These are phyloP conservation scores for Plutomurus gul DNA, from an alignment of 1,140 invertebrate species.

Conservation along the genomic window DNA sequence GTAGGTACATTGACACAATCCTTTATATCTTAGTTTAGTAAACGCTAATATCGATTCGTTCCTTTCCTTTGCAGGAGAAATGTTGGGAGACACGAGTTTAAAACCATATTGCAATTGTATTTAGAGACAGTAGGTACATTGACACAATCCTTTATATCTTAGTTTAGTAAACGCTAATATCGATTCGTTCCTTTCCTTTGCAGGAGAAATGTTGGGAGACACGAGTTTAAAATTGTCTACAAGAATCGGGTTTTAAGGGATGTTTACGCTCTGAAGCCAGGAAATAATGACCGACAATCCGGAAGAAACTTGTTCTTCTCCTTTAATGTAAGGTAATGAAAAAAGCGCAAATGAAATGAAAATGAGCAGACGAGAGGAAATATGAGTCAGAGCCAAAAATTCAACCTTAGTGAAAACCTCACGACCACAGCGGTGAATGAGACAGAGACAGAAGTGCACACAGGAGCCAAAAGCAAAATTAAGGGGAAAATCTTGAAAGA, in stretches of 20 bases:
- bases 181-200: background rate
- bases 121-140: too few relatives aligned
- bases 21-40: too few relatives aligned
- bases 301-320: slow-evolving; percentile 14
- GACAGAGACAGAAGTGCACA: background rate
- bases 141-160: too few relatives aligned
- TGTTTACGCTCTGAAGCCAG: slow-evolving; percentile 10
- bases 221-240: too few relatives aligned
- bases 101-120: too few relatives aligned
- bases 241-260: slow-evolving; percentile 5
- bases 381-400: slow-evolving; percentile 32
- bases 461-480: slow-evolving; percentile 30
- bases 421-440: slow-evolving; percentile 6
- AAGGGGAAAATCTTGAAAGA: slow-evolving; percentile 7
- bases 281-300: slow-evolving; percentile 2
- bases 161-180: too few relatives aligned
- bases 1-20: too few relatives aligned
- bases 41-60: too few relatives aligned
- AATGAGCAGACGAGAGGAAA: slow-evolving; percentile 26
- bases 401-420: slow-evolving; percentile 5
- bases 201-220: too few relatives aligned
- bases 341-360: slow-evolving; percentile 22
- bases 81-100: too few relatives aligned
- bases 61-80: background rate
- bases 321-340: slow-evolving; percentile 22